These are phyloP conservation scores for Eupsilia transversa DNA, from an alignment of 2,888 invertebrate species.

Conservation along the genomic window DNA sequence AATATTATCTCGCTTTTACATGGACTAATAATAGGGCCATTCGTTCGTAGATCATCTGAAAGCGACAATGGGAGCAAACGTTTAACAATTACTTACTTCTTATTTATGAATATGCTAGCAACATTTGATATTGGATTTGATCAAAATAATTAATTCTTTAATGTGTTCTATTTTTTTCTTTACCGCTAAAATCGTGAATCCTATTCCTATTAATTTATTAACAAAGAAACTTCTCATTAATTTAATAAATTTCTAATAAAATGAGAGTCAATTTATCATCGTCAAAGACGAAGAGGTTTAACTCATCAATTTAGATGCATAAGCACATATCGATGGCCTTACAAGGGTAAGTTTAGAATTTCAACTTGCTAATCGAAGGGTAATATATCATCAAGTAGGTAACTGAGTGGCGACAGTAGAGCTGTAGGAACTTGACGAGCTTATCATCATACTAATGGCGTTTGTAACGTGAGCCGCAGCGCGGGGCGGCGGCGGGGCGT, in stretches of 20 bases:
- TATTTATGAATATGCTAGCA: constrained; percentile 6
- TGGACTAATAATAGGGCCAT: constrained; percentile 82
- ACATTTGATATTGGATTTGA: constrained; percentile 11
- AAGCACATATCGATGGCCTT: constrained; percentile 74
- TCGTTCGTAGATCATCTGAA: constrained; percentile 82
- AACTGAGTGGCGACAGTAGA: constrained; percentile 64
- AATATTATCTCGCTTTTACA: constrained; percentile 81
- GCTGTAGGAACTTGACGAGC: constrained; percentile 66
- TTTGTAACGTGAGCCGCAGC: constrained; percentile 80
- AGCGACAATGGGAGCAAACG: constrained; percentile 70
- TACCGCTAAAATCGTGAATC: not conserved
- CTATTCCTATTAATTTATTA: not conserved
- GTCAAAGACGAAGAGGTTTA: constrained; percentile 31
- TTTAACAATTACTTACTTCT: constrained; percentile 22
- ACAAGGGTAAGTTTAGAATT: constrained; percentile 76
- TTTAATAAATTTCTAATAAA: constrained; percentile 4
- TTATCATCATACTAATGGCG: constrained; percentile 84
- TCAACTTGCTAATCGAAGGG: constrained; percentile 74
- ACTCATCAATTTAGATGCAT: constrained; percentile 75
- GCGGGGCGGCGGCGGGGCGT: constrained; percentile 44
- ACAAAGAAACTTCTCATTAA: constrained; percentile 4
- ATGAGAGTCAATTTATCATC: constrained; percentile 68
- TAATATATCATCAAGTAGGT: constrained; percentile 75
- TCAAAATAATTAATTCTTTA: not conserved
- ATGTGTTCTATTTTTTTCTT: not conserved